Conservation (phyloP, 2,113 vertebrate species). For the Oxyruncus cristatus region DNA sequence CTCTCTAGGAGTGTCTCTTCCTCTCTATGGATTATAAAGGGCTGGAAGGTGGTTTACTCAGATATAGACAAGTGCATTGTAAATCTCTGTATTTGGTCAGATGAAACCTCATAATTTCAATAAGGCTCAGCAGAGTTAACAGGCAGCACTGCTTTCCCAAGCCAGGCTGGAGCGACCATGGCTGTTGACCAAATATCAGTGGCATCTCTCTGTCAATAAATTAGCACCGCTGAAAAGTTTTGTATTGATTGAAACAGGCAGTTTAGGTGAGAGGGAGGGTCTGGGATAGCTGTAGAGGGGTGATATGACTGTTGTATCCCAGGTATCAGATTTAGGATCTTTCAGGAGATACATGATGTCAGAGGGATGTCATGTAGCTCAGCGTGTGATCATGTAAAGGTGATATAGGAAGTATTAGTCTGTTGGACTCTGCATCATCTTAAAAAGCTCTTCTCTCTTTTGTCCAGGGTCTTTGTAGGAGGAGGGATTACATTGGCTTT, state of each 20-base stretch:
- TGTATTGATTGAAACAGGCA: not conserved
- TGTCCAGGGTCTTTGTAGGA: accelerated
- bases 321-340: not conserved
- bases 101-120: not conserved
- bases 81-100: not conserved
- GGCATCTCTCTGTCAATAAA: not conserved
- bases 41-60: not conserved
- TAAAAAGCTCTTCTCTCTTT: not conserved
- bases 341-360: accelerated
- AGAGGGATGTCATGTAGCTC: not conserved
- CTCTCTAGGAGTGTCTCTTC: not conserved
- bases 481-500: not conserved
- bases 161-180: accelerated
- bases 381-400: not conserved
- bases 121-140: not conserved
- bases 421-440: not conserved
- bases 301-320: not conserved
- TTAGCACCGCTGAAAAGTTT: not conserved
- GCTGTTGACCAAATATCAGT: not conserved
- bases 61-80: not conserved
- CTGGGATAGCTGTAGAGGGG: not conserved
- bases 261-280: not conserved
- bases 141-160: not conserved
- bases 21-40: not conserved
- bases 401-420: not conserved